Conservation (phyloP, 2,888 invertebrate species). For the Drosophila histrio region DNA sequence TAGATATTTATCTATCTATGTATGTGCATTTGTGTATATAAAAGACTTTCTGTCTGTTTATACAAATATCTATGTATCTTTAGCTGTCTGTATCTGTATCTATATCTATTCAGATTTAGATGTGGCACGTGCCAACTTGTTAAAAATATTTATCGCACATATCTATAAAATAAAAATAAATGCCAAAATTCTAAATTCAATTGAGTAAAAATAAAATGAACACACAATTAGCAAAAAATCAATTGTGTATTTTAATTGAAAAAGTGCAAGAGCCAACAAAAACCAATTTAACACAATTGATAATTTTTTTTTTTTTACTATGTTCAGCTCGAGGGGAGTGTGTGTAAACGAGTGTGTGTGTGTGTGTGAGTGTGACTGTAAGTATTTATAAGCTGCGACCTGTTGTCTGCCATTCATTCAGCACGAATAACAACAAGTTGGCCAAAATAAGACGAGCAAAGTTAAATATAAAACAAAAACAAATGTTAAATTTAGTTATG, state of each 20-base stretch:
- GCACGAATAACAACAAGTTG: constrained; percentile 53
- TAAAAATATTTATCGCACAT: constrained; percentile 49
- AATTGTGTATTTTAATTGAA: constrained; percentile 60
- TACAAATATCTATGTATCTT: neutral
- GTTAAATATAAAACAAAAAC: constrained; percentile 78
- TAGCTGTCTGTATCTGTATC: constrained; percentile 8
- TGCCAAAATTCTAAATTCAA: constrained; percentile 24
- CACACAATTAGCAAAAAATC: constrained; percentile 44
- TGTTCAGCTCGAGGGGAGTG: neutral
- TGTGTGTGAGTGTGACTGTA: constrained; percentile 28
- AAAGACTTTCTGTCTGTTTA: constrained; percentile 26
- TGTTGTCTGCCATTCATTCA: constrained; percentile 68
- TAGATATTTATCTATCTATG: neutral
- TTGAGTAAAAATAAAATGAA: constrained; percentile 52
- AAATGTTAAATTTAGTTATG: constrained; percentile 77
- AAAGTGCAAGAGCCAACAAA: constrained; percentile 40
- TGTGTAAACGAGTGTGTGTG: neutral
- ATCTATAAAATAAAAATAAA: constrained; percentile 23
- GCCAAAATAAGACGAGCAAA: constrained; percentile 61
- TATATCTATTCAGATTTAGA: constrained; percentile 59
- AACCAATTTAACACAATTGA: constrained; percentile 52
- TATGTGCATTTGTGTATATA: constrained; percentile 18
- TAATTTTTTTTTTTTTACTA: constrained; percentile 39
- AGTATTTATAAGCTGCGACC: constrained; percentile 66
- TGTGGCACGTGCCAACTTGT: constrained; percentile 68